These are phyloP conservation scores for Darevskia nairensis DNA, from an alignment of 2,797 vertebrate species.

Conservation along the genomic window DNA sequence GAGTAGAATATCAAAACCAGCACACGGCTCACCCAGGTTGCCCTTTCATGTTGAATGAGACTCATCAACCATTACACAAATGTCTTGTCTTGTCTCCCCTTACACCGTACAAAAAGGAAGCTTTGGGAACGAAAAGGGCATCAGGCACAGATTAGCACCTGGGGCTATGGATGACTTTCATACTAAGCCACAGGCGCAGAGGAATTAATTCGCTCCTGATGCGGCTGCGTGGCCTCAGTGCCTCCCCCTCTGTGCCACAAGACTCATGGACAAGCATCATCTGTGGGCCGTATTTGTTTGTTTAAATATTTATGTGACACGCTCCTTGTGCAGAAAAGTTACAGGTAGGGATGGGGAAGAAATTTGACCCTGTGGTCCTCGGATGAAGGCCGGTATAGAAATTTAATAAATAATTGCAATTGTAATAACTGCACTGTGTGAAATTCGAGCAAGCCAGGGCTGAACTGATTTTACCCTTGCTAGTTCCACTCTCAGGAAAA, in stretches of 20 bases:
- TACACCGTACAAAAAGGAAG: conserved; percentile 37
- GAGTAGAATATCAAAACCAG: conserved; percentile 3
- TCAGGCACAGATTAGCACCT: conserved; percentile 10
- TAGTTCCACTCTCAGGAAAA: too few species aligned
- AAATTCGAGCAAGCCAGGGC: too few species aligned
- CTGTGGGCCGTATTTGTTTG: too few species aligned
- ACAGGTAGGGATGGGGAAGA: too few species aligned
- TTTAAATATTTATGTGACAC: too few species aligned
- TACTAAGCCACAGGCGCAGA: conserved; percentile 3
- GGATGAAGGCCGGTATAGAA: too few species aligned
- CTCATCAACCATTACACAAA: not conserved
- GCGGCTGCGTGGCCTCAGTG: conserved; percentile 2
- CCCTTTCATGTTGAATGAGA: conserved; percentile 48
- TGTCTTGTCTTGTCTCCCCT: conserved; percentile 5
- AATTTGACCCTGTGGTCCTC: too few species aligned
- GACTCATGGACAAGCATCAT: not conserved
- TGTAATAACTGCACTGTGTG: too few species aligned
- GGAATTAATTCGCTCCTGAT: conserved; percentile 8
- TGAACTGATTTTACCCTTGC: too few species aligned
- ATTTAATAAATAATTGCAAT: too few species aligned
- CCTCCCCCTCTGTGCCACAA: rapidly evolving
- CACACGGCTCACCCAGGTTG: conserved; percentile 15
- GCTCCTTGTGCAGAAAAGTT: not conserved
- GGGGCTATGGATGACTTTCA: conserved; percentile 59
- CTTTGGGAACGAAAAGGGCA: conserved; percentile 51